These are phyloP conservation scores for Cheilosia impressa DNA, from an alignment of 2,888 invertebrate genomes.

Conservation along the genomic window DNA sequence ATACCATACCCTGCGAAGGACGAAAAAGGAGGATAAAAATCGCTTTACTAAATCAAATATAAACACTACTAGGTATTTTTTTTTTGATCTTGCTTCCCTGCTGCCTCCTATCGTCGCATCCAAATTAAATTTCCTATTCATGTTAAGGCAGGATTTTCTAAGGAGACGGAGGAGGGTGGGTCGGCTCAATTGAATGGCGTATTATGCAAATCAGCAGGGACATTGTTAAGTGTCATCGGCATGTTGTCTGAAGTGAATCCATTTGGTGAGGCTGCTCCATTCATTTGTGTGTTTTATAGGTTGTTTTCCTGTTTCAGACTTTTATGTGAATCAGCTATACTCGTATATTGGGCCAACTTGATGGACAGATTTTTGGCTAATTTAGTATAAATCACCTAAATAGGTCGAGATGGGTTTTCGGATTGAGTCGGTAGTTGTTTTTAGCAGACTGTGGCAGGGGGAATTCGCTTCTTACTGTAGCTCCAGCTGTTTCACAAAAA, in stretches of 20 bases:
- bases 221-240: conserved; percentile 60
- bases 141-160: background rate
- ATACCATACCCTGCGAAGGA: conserved; percentile 45
- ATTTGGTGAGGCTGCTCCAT: conserved; percentile 24
- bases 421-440: too few species aligned
- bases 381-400: background rate
- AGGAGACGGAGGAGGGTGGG: background rate
- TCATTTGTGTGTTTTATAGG: conserved; percentile 7
- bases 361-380: background rate
- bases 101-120: conserved; percentile 38
- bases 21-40: conserved; percentile 66
- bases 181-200: conserved; percentile 37
- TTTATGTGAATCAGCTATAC: background rate
- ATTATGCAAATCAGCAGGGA: conserved; percentile 72
- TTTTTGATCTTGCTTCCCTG: conserved; percentile 16
- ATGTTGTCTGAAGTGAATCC: conserved; percentile 47
- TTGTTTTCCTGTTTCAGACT: background rate
- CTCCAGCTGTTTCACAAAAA: too few species aligned
- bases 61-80: conserved; percentile 53
- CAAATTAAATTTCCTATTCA: conserved; percentile 70
- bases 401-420: too few species aligned
- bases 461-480: too few species aligned
- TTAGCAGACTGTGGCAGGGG: too few species aligned
- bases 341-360: background rate
- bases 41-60: conserved; percentile 75